Evolutionary conservation across 2,888 invertebrate genomes (phyloP).

Genomic region (Timandra comae): DNA sequence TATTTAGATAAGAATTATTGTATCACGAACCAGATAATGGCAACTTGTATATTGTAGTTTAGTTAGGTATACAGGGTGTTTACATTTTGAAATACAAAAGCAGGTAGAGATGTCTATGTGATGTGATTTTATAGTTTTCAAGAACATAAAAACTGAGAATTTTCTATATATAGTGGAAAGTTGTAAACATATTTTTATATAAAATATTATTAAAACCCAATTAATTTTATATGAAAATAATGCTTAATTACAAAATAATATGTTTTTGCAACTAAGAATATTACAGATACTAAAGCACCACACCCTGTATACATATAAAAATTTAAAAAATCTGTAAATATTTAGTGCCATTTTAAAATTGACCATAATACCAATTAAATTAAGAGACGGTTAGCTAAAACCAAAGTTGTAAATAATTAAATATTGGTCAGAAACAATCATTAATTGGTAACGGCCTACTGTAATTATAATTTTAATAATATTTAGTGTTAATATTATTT

Average conservation of each 20-base stretch:
- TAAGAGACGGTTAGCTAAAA: constrained; percentile 52
- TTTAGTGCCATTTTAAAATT: constrained; percentile 57
- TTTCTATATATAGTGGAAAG: too few species aligned
- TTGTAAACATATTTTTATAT: too few species aligned
- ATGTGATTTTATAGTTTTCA: too few species aligned
- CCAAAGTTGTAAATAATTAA: constrained; percentile 68
- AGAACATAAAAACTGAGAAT: too few species aligned
- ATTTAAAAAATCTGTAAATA: constrained; percentile 38
- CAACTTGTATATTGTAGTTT: constrained; percentile 5
- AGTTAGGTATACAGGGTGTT: background rate
- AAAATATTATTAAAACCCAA: too few species aligned
- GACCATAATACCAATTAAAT: constrained; percentile 29
- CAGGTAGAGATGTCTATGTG: too few species aligned
- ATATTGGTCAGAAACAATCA: constrained; percentile 15
- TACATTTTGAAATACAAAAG: too few species aligned
- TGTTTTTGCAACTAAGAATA: too few species aligned
- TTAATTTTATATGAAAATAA: too few species aligned
- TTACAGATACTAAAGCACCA: too few species aligned
- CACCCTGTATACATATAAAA: too few species aligned
- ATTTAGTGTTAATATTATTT: constrained; percentile 28
- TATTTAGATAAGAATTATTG: constrained; percentile 1
- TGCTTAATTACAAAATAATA: too few species aligned
- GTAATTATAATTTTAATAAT: constrained; percentile 37
- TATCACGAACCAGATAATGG: background rate
- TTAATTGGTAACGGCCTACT: background rate